Evolutionary conservation across 2,888 invertebrate genomes (phyloP).

Genomic region (Danaus chrysippus): DNA sequence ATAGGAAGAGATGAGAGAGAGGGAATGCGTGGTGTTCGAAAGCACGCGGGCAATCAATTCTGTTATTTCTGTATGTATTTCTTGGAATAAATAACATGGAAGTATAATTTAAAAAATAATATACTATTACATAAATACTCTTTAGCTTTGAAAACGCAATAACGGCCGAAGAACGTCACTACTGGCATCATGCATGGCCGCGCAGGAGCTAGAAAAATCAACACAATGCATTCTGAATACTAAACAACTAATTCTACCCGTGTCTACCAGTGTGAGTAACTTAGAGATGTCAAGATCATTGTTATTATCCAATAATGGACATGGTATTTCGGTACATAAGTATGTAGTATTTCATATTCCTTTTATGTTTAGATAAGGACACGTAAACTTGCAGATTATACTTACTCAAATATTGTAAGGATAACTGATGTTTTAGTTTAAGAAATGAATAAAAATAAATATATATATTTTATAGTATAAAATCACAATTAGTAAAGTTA

Average conservation of each 20-base stretch:
- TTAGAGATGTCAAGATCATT: slow-evolving; percentile 25
- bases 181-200: background rate
- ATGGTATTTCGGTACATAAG: background rate
- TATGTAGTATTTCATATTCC: background rate
- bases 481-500: no score
- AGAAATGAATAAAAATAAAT: no score
- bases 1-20: no score
- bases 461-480: no score
- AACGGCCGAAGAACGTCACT: background rate
- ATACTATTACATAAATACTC: no score
- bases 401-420: no score
- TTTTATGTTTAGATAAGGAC: background rate
- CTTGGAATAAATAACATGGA: no score
- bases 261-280: slow-evolving; percentile 36
- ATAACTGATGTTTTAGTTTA: no score
- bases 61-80: no score
- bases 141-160: background rate
- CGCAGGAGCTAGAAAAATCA: slow-evolving; percentile 58
- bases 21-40: no score
- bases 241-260: slow-evolving; percentile 61
- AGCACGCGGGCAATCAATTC: no score
- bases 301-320: slow-evolving; percentile 3
- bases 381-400: no score
- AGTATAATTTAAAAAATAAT: background rate
- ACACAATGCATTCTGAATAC: slow-evolving; percentile 55